phyloP scores from a whole-genome alignment of 1,140 invertebrate genomes.

The Conus betulinus region DNA sequence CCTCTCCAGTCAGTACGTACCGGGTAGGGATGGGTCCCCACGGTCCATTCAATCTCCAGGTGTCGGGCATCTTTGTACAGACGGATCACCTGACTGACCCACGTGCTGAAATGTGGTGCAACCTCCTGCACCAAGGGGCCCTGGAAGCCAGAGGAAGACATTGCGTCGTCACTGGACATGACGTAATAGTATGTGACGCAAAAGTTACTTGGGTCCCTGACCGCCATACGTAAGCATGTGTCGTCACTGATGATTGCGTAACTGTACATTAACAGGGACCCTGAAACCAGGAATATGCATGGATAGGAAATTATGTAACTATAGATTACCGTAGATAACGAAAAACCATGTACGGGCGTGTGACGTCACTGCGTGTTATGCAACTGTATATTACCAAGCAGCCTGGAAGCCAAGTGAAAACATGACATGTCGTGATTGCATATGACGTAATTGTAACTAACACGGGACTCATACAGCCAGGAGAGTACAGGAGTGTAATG shows the following conservation, averaged over 20 bases:
- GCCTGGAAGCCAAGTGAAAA: no score
- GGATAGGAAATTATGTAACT: no score
- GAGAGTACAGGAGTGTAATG: no score
- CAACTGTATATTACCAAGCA: no score
- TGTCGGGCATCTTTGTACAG: constrained; percentile 82
- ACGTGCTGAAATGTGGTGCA: constrained; percentile 86
- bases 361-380: no score
- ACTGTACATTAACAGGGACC: background rate
- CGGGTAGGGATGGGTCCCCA: constrained; percentile 92
- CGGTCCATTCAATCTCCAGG: constrained; percentile 93
- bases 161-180: background rate
- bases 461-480: no score
- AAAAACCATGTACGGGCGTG: no score
- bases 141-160: constrained; percentile 54
- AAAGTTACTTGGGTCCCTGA: no score
- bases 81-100: constrained; percentile 88
- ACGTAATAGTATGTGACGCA: background rate
- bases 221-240: background rate
- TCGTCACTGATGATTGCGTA: background rate
- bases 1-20: constrained; percentile 79
- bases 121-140: constrained; percentile 88
- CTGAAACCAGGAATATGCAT: no score
- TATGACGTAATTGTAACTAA: no score
- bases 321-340: no score
- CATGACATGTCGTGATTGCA: no score